Conservation (phyloP, 1,140 invertebrate species). For the Papilio polyxenes region DNA sequence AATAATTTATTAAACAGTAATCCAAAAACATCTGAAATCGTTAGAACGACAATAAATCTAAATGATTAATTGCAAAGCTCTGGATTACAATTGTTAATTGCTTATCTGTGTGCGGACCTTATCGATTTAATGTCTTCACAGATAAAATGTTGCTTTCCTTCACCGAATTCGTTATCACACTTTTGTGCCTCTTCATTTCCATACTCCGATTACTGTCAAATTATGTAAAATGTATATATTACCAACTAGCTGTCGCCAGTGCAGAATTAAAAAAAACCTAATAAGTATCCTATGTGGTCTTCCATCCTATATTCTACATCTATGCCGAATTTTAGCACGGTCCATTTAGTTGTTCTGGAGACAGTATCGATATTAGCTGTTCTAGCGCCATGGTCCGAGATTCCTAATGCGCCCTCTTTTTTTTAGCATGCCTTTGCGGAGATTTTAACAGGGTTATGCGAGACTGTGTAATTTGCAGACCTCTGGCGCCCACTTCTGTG, state of each 20-base stretch:
- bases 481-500: too few relatives aligned
- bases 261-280: too few relatives aligned
- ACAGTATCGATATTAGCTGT: too few relatives aligned
- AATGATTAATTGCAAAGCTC: slow-evolving; percentile 77
- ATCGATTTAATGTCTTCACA: slow-evolving; percentile 24
- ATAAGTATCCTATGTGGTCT: too few relatives aligned
- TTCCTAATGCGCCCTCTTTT: too few relatives aligned
- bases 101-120: slow-evolving; percentile 63
- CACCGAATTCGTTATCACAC: neutral
- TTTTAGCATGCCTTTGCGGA: too few relatives aligned
- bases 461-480: too few relatives aligned
- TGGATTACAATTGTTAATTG: slow-evolving; percentile 76
- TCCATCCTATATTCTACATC: too few relatives aligned
- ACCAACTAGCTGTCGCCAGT: neutral
- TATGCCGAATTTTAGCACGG: too few relatives aligned
- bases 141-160: slow-evolving; percentile 15
- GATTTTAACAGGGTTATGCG: too few relatives aligned
- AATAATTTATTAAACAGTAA: slow-evolving; percentile 65
- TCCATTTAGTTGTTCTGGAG: too few relatives aligned
- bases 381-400: too few relatives aligned
- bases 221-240: neutral
- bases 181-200: slow-evolving; percentile 11
- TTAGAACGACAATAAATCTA: slow-evolving; percentile 78
- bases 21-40: slow-evolving; percentile 70
- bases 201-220: neutral